Evolutionary conservation across 2,888 invertebrate genomes (phyloP).

Genomic region (Hydraecia micacea): DNA sequence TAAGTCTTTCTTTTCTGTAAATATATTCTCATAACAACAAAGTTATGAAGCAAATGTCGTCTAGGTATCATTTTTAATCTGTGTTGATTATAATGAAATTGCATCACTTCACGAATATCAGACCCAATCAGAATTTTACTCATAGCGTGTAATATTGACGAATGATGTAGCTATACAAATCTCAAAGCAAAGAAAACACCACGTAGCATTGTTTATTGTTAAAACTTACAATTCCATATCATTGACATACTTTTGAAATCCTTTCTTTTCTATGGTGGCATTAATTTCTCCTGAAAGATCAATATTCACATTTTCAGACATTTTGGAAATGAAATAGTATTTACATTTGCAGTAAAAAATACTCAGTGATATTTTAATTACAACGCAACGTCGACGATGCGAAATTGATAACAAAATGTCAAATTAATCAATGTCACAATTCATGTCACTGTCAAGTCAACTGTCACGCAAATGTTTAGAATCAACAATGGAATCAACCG

Average conservation of each 20-base stretch:
- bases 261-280: slow-evolving; percentile 84
- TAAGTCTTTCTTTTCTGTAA: neutral
- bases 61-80: neutral
- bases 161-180: slow-evolving; percentile 54
- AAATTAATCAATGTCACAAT: slow-evolving; percentile 5
- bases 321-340: slow-evolving; percentile 63
- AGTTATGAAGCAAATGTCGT: neutral
- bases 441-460: neutral
- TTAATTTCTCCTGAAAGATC: slow-evolving; percentile 88
- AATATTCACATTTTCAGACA: slow-evolving; percentile 88
- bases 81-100: slow-evolving; percentile 3
- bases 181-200: slow-evolving; percentile 68
- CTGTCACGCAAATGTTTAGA: neutral
- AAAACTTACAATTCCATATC: slow-evolving; percentile 87
- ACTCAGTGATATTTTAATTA: neutral
- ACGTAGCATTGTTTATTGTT: slow-evolving; percentile 76
- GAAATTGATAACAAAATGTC: slow-evolving; percentile 11
- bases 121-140: slow-evolving; percentile 17
- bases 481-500: neutral
- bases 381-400: slow-evolving; percentile 15
- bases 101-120: neutral
- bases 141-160: slow-evolving; percentile 45
- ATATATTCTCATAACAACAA: neutral
- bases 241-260: slow-evolving; percentile 89
- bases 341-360: neutral